Evolutionary conservation across 2,888 invertebrate species (phyloP).

Genomic region (Conops quadrifasciatus): DNA sequence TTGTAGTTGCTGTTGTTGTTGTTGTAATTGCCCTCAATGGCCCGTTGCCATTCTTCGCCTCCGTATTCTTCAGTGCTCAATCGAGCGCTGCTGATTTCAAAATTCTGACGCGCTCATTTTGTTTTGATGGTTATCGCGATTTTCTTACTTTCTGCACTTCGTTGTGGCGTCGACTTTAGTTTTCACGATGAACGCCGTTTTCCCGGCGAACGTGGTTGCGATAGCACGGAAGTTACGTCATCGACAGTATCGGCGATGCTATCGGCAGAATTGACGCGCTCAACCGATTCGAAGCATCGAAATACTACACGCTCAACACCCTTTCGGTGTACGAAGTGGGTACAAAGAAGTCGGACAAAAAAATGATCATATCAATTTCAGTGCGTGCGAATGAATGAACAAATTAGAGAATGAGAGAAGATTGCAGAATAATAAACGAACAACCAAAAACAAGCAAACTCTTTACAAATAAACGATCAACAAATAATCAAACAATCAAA

Average conservation of each 20-base stretch:
- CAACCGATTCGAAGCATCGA: too few species aligned
- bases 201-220: background rate
- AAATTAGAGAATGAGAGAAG: too few species aligned
- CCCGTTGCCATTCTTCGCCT: background rate
- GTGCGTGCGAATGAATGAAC: too few species aligned
- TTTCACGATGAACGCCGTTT: slow-evolving; percentile 1
- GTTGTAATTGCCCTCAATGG: background rate
- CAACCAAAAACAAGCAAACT: too few species aligned
- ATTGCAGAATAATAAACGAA: too few species aligned
- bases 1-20: background rate
- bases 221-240: background rate
- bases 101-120: slow-evolving; percentile 53
- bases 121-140: slow-evolving; percentile 57
- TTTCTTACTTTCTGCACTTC: slow-evolving; percentile 47
- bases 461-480: too few species aligned
- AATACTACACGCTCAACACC: too few species aligned
- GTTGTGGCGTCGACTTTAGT: slow-evolving; percentile 45
- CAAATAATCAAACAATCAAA: too few species aligned
- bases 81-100: background rate
- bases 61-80: background rate
- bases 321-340: too few species aligned
- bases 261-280: background rate
- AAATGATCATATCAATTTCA: too few species aligned
- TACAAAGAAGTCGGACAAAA: too few species aligned
- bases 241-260: background rate